These are phyloP conservation scores for Tapirus indicus DNA, from an alignment of 2,797 vertebrate genomes.

Conservation along the genomic window DNA sequence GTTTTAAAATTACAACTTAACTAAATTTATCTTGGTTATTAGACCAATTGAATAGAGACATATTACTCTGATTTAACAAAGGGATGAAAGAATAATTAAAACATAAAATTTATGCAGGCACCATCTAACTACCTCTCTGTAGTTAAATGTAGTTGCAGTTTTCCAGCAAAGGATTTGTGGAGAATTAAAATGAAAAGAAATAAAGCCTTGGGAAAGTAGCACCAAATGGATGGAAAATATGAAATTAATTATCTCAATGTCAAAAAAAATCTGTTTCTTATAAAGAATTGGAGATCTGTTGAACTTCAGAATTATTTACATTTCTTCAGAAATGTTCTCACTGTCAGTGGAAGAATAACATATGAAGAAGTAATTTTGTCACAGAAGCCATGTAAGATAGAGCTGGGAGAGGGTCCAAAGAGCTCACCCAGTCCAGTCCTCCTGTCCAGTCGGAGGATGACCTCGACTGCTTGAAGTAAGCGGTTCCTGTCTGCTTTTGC, in stretches of 20 bases:
- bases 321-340: conserved; percentile 62
- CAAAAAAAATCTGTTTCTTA: conserved; percentile 62
- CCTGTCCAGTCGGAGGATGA: background rate
- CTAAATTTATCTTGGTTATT: conserved; percentile 53
- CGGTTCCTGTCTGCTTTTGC: background rate
- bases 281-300: conserved; percentile 57
- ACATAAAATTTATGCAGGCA: conserved; percentile 43
- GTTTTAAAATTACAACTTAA: conserved; percentile 57
- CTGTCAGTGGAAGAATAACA: background rate
- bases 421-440: background rate
- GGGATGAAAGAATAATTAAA: conserved; percentile 50
- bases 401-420: background rate
- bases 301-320: conserved; percentile 67
- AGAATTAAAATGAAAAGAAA: conserved; percentile 67
- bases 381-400: background rate
- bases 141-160: conserved; percentile 48
- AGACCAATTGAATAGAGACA: background rate
- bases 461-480: background rate
- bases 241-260: conserved; percentile 71
- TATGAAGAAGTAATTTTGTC: background rate
- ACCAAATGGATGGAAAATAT: conserved; percentile 64
- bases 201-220: conserved; percentile 52
- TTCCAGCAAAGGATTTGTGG: conserved; percentile 55
- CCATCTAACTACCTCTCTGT: conserved; percentile 8
- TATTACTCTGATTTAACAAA: conserved; percentile 49